A percentile compares a stretch with the other conserved stretches of the same genome.
phyloP scores from a whole-genome alignment of 2,888 invertebrate species.

The Pocota personata region DNA sequence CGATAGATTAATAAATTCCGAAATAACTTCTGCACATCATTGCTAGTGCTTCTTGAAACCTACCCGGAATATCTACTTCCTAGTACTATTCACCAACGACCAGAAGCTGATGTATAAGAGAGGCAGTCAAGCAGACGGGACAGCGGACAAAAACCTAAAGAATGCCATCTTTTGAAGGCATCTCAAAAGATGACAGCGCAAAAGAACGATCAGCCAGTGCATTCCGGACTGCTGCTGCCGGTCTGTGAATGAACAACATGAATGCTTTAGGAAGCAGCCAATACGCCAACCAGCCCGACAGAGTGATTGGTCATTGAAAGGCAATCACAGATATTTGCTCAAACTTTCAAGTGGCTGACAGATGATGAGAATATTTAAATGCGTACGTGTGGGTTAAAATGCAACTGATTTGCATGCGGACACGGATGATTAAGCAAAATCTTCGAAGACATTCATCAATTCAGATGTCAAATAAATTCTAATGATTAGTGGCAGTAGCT shows the following conservation, averaged over 20 bases:
- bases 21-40: no score
- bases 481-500: constrained; percentile 17
- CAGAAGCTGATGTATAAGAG: background rate
- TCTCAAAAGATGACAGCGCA: constrained; percentile 21
- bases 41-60: no score
- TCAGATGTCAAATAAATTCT: constrained; percentile 20
- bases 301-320: constrained; percentile 50
- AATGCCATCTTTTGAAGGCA: background rate
- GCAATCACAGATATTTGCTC: constrained; percentile 46
- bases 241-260: constrained; percentile 9
- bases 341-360: constrained; percentile 16
- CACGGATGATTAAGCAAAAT: background rate
- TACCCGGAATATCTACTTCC: background rate
- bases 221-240: background rate
- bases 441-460: constrained; percentile 7
- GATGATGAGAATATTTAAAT: constrained; percentile 34
- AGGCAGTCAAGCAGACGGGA: background rate
- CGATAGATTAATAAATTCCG: no score
- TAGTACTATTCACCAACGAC: background rate
- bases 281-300: background rate
- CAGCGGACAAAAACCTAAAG: background rate
- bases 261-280: constrained; percentile 30
- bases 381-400: constrained; percentile 22
- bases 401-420: constrained; percentile 17
- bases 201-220: background rate